phyloP scores from a whole-genome alignment of 2,888 invertebrate species.

The Stenolophus ochropezus region DNA sequence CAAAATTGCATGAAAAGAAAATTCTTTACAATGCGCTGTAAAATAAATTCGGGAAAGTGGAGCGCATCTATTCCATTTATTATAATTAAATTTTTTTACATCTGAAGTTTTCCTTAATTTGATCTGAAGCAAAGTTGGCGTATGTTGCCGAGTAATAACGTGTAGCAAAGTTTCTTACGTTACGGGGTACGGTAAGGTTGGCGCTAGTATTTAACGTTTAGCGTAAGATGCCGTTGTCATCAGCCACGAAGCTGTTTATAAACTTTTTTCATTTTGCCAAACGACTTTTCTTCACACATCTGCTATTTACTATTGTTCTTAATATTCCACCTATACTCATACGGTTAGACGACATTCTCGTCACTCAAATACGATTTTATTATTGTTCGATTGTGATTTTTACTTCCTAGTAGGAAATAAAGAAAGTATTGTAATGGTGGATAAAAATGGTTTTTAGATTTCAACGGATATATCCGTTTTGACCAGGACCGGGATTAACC shows the following conservation, averaged over 20 bases:
- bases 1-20: not conserved
- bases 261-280: conserved; percentile 59
- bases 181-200: not conserved
- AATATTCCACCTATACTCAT: not conserved
- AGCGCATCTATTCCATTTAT: conserved; percentile 9
- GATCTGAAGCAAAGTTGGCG: conserved; percentile 18
- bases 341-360: too few species aligned
- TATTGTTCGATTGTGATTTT: too few species aligned
- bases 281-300: conserved; percentile 54
- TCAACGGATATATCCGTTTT: too few species aligned
- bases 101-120: conserved; percentile 27
- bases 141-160: conserved; percentile 26
- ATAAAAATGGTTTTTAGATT: too few species aligned
- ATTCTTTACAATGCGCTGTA: not conserved
- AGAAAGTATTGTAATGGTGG: too few species aligned
- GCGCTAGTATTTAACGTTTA: conserved; percentile 44
- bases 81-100: conserved; percentile 36
- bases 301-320: conserved; percentile 51
- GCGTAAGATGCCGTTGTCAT: conserved; percentile 36
- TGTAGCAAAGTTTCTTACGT: conserved; percentile 39
- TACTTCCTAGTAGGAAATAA: too few species aligned
- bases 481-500: too few species aligned
- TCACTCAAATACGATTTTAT: too few species aligned
- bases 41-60: conserved; percentile 28
- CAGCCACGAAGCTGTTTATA: conserved; percentile 47